Conservation (phyloP, 1,140 invertebrate species). For the Cryptotermes secundus region DNA sequence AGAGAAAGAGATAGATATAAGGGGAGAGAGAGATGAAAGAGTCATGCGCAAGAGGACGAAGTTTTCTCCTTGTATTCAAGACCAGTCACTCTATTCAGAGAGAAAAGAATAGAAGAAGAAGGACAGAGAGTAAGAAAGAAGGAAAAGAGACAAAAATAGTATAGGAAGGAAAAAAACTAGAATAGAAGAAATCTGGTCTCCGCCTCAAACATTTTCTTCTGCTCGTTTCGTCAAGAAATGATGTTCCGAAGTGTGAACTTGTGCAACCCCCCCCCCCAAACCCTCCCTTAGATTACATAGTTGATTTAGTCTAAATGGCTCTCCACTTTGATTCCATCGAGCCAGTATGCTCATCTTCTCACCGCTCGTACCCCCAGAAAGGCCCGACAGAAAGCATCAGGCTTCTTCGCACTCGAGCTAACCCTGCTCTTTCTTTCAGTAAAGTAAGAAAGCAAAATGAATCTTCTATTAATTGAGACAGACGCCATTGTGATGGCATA, state of each 20-base stretch:
- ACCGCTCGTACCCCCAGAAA: no score
- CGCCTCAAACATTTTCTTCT: no score
- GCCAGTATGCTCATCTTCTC: neutral
- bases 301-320: neutral
- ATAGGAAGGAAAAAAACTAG: neutral
- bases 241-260: constrained; percentile 16
- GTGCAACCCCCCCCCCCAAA: neutral
- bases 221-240: neutral
- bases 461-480: no score
- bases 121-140: neutral
- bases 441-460: no score
- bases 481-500: no score
- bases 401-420: no score
- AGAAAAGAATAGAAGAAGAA: neutral
- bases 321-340: neutral
- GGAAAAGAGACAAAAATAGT: constrained; percentile 6
- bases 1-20: no score
- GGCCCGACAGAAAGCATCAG: no score
- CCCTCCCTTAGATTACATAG: neutral
- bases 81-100: constrained; percentile 4
- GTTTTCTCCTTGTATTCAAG: neutral
- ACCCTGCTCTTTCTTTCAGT: no score
- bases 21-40: neutral
- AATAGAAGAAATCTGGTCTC: no score
- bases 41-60: neutral